Evolutionary conservation across 2,113 vertebrate genomes (phyloP).

Genomic region (Cichladusa arquata): DNA sequence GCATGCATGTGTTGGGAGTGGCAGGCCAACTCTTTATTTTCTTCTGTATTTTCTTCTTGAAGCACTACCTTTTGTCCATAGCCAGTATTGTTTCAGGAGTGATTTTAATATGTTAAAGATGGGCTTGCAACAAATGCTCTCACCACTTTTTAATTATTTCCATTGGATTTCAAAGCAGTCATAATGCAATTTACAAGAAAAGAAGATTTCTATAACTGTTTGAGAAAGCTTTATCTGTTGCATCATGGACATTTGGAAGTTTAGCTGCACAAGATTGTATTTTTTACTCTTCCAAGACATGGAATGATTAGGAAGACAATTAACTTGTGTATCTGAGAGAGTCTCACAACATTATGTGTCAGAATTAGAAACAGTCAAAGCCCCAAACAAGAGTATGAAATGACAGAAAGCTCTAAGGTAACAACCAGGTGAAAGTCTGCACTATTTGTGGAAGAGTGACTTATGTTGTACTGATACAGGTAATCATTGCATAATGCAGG

Average conservation of each 20-base stretch:
- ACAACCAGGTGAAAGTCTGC: neutral
- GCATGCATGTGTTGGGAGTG: slow-evolving; percentile 18
- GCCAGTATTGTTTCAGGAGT: slow-evolving; percentile 64
- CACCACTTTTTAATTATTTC: slow-evolving; percentile 57
- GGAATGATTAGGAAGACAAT: neutral
- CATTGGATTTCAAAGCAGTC: slow-evolving; percentile 47
- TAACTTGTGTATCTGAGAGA: neutral
- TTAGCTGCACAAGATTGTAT: neutral
- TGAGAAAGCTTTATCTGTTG: slow-evolving; percentile 36
- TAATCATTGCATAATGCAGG: neutral
- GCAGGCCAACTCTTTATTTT: slow-evolving; percentile 37
- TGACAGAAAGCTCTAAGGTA: neutral
- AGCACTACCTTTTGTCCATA: slow-evolving; percentile 48
- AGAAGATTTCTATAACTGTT: neutral
- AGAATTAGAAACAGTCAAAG: neutral
- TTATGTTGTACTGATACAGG: neutral
- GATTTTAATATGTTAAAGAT: slow-evolving; percentile 66
- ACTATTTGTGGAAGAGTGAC: neutral
- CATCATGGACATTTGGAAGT: neutral
- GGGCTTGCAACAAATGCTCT: slow-evolving; percentile 48
- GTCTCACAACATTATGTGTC: neutral
- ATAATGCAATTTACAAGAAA: slow-evolving; percentile 51
- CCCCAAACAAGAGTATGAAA: neutral
- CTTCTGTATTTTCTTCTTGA: slow-evolving; percentile 47
- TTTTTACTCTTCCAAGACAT: neutral